Evolutionary conservation across 1,140 invertebrate species (phyloP).

Genomic region (Amyelois transitella): DNA sequence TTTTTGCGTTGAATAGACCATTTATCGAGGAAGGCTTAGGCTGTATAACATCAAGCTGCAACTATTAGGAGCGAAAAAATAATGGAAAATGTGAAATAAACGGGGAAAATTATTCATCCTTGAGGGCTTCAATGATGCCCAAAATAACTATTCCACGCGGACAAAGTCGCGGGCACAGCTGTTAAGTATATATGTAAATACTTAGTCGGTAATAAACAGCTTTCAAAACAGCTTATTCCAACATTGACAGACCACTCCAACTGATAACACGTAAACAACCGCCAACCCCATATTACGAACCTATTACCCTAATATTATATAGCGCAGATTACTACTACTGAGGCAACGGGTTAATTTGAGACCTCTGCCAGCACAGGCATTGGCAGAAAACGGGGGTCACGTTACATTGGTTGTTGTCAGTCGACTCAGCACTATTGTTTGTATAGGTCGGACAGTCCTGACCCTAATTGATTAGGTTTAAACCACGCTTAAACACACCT

Average conservation of each 20-base stretch:
- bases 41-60: too few relatives aligned
- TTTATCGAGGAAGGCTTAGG: too few relatives aligned
- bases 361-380: not conserved
- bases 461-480: conserved; percentile 28
- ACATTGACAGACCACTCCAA: not conserved
- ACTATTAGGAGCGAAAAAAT: too few relatives aligned
- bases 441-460: conserved; percentile 36
- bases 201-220: not conserved
- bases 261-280: not conserved
- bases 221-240: not conserved
- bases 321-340: conserved; percentile 1
- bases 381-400: conserved; percentile 15
- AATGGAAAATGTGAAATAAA: too few relatives aligned
- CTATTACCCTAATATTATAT: conserved; percentile 2
- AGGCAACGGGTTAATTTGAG: conserved; percentile 14
- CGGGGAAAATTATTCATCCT: too few relatives aligned
- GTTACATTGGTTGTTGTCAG: conserved; percentile 30
- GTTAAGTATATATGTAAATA: not conserved
- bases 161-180: too few relatives aligned
- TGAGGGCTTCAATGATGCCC: too few relatives aligned
- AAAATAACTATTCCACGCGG: too few relatives aligned
- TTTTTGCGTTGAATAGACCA: too few relatives aligned
- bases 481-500: conserved; percentile 1
- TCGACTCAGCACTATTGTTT: conserved; percentile 36
- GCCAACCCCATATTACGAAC: not conserved